phyloP scores from a whole-genome alignment of 1,140 invertebrate genomes.

The Harpegnathos saltator region DNA sequence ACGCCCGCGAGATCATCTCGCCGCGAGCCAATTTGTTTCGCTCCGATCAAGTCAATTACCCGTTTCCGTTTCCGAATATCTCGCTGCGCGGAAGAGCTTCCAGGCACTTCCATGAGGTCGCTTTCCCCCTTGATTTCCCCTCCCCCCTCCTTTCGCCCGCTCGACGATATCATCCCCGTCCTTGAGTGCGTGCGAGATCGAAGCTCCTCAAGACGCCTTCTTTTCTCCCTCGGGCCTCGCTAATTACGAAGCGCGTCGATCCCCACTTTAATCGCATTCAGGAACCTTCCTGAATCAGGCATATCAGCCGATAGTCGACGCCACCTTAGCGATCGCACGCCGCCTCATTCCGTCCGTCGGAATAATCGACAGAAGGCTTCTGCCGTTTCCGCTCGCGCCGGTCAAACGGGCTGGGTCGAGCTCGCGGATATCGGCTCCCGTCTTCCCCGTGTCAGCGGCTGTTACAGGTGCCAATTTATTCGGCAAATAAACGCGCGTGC shows the following conservation, averaged over 20 bases:
- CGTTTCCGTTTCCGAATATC: no score
- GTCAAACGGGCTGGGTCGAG: constrained; percentile 48
- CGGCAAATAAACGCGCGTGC: constrained; percentile 55
- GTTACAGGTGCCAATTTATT: constrained; percentile 58
- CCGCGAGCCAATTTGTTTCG: no score
- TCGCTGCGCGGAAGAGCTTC: no score
- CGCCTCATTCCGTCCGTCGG: constrained; percentile 53
- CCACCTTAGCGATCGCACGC: constrained; percentile 37
- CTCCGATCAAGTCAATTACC: no score
- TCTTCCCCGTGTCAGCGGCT: constrained; percentile 47
- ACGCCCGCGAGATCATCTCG: constrained; percentile 1
- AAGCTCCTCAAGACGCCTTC: no score
- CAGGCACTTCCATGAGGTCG: no score
- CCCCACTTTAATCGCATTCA: constrained; percentile 3
- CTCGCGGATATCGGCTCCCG: constrained; percentile 57
- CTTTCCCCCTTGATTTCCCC: no score
- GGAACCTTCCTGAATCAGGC: neutral
- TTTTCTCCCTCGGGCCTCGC: neutral
- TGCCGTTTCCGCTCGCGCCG: constrained; percentile 40
- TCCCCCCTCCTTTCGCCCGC: no score
- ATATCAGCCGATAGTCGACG: constrained; percentile 9
- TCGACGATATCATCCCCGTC: no score
- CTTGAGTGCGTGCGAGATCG: no score
- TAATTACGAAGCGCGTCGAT: neutral
- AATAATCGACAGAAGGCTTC: constrained; percentile 56